A percentile compares a stretch with the other conserved stretches of the same genome.
These are phyloP conservation scores for Ditylenchus dipsaci DNA, from an alignment of 1,140 invertebrate species.

Conservation along the genomic window DNA sequence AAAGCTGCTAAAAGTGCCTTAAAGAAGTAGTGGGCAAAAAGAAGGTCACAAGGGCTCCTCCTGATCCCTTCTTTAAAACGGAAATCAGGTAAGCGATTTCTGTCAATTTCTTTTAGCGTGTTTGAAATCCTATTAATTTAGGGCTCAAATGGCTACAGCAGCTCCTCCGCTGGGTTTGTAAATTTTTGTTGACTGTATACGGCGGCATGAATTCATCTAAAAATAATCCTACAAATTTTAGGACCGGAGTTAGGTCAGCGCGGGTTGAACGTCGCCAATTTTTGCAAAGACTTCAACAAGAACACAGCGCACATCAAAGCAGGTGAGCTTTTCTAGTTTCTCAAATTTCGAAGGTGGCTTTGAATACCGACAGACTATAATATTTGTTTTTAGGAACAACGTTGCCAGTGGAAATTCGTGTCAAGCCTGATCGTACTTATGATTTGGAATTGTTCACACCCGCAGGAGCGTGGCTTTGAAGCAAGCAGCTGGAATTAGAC, in stretches of 20 bases:
- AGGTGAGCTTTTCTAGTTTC: conserved; percentile 61
- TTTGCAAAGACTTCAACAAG: conserved; percentile 97
- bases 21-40: neutral
- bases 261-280: conserved; percentile 87
- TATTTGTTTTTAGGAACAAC: conserved; percentile 38
- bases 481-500: conserved; percentile 84
- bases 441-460: conserved; percentile 77
- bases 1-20: neutral
- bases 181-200: too few relatives aligned
- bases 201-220: too few relatives aligned
- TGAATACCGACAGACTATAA: neutral
- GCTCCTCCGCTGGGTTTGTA: conserved; percentile 45
- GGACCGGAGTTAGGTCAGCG: conserved; percentile 63
- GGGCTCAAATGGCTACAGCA: conserved; percentile 56
- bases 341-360: too few relatives aligned
- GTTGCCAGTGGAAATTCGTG: conserved; percentile 47
- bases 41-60: neutral
- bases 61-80: conserved; percentile 11
- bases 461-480: conserved; percentile 80
- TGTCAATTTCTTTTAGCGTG: neutral
- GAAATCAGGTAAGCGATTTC: neutral
- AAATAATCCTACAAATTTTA: too few relatives aligned
- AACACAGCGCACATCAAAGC: conserved; percentile 83
- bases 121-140: conserved; percentile 25
- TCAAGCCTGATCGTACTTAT: conserved; percentile 75